These are phyloP conservation scores for Lissonota sp. DNA, from an alignment of 2,888 invertebrate genomes.

Conservation along the genomic window DNA sequence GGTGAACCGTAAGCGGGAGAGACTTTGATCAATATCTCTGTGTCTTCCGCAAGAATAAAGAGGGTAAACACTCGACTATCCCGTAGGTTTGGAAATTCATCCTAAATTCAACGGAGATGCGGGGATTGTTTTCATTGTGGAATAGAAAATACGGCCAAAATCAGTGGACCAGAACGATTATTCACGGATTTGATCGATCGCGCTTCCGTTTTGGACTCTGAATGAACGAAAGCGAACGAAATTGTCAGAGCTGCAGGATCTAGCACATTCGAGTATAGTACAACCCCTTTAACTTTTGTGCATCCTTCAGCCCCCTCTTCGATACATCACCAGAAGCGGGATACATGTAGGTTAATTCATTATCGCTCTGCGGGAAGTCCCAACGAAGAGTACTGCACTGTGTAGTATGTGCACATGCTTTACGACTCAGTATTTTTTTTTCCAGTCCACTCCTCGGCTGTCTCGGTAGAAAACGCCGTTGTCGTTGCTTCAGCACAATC, in stretches of 20 bases:
- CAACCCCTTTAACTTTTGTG: constrained; percentile 11
- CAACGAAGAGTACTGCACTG: constrained; percentile 34
- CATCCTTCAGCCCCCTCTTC: constrained; percentile 8
- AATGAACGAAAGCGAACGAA: constrained; percentile 36
- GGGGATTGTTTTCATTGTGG: constrained; percentile 51
- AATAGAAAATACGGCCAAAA: constrained; percentile 18
- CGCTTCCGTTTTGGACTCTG: constrained; percentile 24
- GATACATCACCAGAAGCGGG: constrained; percentile 40
- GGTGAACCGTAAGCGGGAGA: constrained; percentile 37
- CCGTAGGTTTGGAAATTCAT: constrained; percentile 40
- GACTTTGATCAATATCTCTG: constrained; percentile 20
- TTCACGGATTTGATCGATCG: constrained; percentile 56
- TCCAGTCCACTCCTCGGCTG: constrained; percentile 24
- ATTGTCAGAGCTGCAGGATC: constrained; percentile 21
- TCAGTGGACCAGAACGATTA: constrained; percentile 43
- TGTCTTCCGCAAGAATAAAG: constrained; percentile 55
- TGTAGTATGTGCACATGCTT: constrained; percentile 50
- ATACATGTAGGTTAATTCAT: constrained; percentile 73
- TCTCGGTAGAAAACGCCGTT: constrained; percentile 42
- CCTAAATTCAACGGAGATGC: constrained; percentile 35
- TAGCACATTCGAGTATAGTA: constrained; percentile 19
- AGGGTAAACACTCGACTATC: constrained; percentile 43
- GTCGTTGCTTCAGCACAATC: constrained; percentile 48
- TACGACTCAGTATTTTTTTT: constrained; percentile 32
- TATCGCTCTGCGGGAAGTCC: constrained; percentile 69